Conservation (phyloP, 2,797 vertebrate species). For the Clarias pachynema region DNA sequence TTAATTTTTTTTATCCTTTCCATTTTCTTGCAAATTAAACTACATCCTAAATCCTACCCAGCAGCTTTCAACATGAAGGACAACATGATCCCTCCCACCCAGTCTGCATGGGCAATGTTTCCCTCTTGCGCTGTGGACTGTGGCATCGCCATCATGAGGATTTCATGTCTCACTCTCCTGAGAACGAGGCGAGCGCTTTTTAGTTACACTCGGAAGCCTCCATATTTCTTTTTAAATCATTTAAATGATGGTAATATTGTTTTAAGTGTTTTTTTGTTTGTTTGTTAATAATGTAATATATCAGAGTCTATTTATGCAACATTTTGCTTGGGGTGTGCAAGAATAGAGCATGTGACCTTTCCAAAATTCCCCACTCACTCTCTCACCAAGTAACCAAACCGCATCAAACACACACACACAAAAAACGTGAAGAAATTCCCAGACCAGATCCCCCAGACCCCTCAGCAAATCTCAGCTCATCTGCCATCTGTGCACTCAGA, state of each 20-base stretch:
- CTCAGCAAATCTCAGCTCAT: conserved; percentile 30
- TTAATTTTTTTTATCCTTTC: background rate
- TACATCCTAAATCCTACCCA: background rate
- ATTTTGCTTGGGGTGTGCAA: background rate
- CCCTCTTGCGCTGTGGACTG: background rate
- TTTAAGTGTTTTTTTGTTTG: background rate
- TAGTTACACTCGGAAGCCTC: background rate
- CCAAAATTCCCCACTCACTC: conserved; percentile 8
- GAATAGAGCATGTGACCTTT: background rate
- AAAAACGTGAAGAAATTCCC: background rate
- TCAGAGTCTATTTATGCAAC: background rate
- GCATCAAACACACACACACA: background rate
- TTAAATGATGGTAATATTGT: background rate
- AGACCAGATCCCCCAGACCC: background rate
- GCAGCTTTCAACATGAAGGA: background rate
- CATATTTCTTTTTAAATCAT: background rate
- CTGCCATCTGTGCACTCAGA: conserved; percentile 16
- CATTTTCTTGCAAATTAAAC: background rate
- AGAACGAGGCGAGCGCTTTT: too few species aligned
- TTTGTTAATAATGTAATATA: background rate
- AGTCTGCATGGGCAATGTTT: background rate
- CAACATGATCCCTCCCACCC: too few species aligned
- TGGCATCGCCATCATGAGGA: background rate
- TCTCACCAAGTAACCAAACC: background rate
- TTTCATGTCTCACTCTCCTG: background rate